phyloP scores from a whole-genome alignment of 2,113 vertebrate species.

The Ceyx margarethae region DNA sequence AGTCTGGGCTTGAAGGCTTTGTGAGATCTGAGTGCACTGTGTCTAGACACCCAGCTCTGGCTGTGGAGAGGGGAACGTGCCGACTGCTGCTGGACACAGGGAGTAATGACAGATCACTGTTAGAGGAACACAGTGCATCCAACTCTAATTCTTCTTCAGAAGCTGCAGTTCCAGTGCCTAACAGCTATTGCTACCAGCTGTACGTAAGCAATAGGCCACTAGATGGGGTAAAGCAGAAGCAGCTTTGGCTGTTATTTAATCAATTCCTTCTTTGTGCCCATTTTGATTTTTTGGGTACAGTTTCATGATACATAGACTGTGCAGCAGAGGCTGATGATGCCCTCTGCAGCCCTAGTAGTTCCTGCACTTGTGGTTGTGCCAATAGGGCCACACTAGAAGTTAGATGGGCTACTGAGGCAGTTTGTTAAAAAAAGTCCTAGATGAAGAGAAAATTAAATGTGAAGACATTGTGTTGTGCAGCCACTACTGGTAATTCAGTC shows the following conservation, averaged over 20 bases:
- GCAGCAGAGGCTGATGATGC: background rate
- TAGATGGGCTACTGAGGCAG: background rate
- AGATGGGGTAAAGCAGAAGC: background rate
- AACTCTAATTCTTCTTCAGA: background rate
- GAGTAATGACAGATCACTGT: background rate
- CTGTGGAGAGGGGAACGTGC: background rate
- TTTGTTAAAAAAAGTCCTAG: background rate
- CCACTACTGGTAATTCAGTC: background rate
- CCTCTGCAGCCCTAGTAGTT: background rate
- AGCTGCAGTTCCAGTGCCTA: background rate
- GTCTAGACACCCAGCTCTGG: background rate
- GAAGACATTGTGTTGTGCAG: background rate
- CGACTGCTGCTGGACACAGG: background rate
- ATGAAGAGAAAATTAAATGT: background rate
- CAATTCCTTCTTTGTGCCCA: background rate
- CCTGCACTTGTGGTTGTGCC: accelerated
- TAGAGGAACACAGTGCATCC: background rate
- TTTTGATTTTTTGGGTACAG: background rate
- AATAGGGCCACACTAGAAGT: background rate
- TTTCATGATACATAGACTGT: background rate
- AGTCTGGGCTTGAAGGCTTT: background rate
- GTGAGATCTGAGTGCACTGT: accelerated
- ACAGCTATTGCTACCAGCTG: background rate
- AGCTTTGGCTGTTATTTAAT: background rate
- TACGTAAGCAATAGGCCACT: background rate